Conservation (phyloP, 2,888 invertebrate species). For the Apomyelois bistriatella region DNA sequence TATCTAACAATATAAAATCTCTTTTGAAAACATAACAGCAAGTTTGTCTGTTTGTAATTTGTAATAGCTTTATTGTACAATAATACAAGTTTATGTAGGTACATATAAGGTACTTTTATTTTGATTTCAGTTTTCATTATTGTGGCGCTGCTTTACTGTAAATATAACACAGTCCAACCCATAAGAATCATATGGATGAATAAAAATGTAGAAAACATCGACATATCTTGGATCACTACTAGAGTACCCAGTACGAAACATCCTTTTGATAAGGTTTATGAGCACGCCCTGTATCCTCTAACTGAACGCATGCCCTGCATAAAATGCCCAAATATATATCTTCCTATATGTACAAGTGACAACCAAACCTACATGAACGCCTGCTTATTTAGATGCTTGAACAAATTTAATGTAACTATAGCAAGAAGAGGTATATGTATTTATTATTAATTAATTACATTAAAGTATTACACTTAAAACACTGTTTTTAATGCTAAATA, state of each 20-base stretch:
- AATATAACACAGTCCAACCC: neutral
- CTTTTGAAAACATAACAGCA: too few species aligned
- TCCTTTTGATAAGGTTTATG: neutral
- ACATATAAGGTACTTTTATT: too few species aligned
- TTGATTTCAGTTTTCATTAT: neutral
- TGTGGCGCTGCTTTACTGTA: neutral
- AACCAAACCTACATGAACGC: conserved; percentile 32
- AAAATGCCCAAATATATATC: conserved; percentile 32
- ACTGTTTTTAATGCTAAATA: neutral
- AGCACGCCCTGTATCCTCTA: neutral
- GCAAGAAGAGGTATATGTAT: conserved; percentile 30
- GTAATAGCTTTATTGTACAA: too few species aligned
- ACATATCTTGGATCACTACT: neutral
- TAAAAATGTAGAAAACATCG: neutral
- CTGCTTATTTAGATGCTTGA: conserved; percentile 28
- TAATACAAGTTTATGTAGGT: neutral
- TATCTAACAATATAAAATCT: too few species aligned
- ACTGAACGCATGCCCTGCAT: conserved; percentile 18
- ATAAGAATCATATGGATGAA: neutral
- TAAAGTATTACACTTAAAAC: neutral
- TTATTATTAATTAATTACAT: neutral
- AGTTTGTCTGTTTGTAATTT: too few species aligned
- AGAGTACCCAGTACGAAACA: neutral
- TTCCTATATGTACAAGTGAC: conserved; percentile 34
- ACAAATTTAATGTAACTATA: conserved; percentile 10